Base-by-base conservation (phyloP, 2,113 vertebrate genomes). In the Sprattus sprattus region DNA sequence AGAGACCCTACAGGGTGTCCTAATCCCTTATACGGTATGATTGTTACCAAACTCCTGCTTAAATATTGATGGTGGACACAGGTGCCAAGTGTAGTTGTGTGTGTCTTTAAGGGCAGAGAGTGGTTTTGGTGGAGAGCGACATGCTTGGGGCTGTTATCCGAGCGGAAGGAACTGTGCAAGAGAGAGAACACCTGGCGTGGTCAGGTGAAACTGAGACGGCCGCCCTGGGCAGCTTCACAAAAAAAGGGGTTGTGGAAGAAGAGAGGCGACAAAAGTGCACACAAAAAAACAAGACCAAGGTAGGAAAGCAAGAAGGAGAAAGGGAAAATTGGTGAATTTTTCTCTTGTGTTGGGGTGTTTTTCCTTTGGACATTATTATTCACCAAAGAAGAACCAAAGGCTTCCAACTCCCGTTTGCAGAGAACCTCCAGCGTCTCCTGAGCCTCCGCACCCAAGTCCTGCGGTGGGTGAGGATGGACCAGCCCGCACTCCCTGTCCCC, bases 31-130 rank as follows among this genome's bases (percentile, higher is more conserved):
- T 92, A 91, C 84, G 71, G 83, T 89, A 87, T 89, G 89, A 82
- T 91, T 32, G 93, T 94, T 88, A 94, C 93, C 94, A 94, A 93
- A 94, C 92, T 91, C 94, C 94, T 89, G 71, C 85, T 95, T 91
- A 95, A 95, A 89, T 92, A 94, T 95, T 94, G 25, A 95, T 93
- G 82, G 50, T 20, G 89, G 88, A 91, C 89, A 84, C 88, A 57
- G 86, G 91, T 93, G 92, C 93, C 93, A 93, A 92, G 90, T 89
- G 89, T 78, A 86, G 89, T 78, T 89, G 84, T 85, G 83, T 80
- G 67, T 89, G 89, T 90, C 50, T 82, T 0, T 82, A 52, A 44
- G 20, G 8, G 32, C 22, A 32, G 46, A 64, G 54, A 28, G 39
- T 82, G 71, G 10, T 44, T 78, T 78, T 78, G 71, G 71, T 78